phyloP scores from a whole-genome alignment of 2,888 invertebrate species.

The Ametastegia equiseti region DNA sequence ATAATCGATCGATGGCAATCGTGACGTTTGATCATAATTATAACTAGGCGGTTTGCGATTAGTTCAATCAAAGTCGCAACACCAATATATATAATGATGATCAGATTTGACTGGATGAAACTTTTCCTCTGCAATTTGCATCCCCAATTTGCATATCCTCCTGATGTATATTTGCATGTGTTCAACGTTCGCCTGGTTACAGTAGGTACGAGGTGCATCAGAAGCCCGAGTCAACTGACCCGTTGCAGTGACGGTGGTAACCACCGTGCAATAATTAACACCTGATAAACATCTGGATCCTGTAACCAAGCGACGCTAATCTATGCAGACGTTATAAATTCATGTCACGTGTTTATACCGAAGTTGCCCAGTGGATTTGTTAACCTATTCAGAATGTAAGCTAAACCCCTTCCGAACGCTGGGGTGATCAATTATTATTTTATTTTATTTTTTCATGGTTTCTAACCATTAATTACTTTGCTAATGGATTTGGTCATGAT shows the following conservation, averaged over 20 bases:
- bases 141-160: conserved; percentile 22
- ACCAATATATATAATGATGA: neutral
- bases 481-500: conserved; percentile 5
- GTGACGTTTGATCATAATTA: neutral
- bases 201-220: neutral
- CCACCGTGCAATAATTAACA: conserved; percentile 28
- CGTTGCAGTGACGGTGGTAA: neutral
- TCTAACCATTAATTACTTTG: neutral
- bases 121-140: conserved; percentile 23
- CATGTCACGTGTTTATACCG: conserved; percentile 15
- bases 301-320: neutral
- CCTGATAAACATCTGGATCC: conserved; percentile 25
- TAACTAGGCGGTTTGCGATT: neutral
- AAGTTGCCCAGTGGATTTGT: neutral
- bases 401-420: neutral
- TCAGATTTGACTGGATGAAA: conserved; percentile 18
- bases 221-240: conserved; percentile 8
- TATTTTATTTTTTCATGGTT: neutral
- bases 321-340: conserved; percentile 30
- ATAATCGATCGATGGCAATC: neutral
- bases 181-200: neutral
- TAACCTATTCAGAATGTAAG: neutral
- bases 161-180: conserved; percentile 33
- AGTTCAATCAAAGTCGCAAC: neutral
- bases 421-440: neutral